Evolutionary conservation across 2,113 vertebrate species (phyloP).

Genomic region (Oxyruncus cristatus): DNA sequence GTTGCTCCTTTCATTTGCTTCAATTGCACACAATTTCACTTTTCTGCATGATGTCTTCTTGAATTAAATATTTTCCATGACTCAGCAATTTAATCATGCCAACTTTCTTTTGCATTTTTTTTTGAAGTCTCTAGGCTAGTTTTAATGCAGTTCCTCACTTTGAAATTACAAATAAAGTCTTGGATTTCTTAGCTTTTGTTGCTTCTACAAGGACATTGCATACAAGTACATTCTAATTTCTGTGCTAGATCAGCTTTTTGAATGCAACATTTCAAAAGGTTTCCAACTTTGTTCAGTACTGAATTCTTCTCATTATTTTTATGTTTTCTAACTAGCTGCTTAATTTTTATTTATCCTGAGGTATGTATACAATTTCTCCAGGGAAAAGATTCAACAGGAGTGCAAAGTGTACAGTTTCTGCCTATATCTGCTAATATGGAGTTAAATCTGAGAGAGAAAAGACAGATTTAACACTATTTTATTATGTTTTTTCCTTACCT

Average conservation of each 20-base stretch:
- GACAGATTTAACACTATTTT: not conserved
- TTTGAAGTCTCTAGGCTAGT: not conserved
- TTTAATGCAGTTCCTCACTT: not conserved
- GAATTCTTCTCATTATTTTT: not conserved
- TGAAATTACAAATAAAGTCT: not conserved
- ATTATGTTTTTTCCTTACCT: not conserved
- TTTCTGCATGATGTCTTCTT: not conserved
- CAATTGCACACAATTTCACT: not conserved
- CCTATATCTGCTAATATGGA: not conserved
- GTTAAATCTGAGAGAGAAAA: not conserved
- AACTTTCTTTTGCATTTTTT: not conserved
- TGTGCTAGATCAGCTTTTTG: not conserved
- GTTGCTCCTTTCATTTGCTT: not conserved
- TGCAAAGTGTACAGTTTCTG: not conserved
- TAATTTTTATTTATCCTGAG: not conserved
- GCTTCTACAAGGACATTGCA: not conserved
- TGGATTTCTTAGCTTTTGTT: not conserved
- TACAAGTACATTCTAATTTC: not conserved
- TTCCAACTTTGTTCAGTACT: not conserved
- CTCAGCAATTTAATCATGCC: not conserved
- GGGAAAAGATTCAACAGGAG: not conserved
- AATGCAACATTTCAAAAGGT: not conserved
- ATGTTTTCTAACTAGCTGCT: not conserved
- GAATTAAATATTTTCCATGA: not conserved
- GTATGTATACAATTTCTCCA: not conserved